These are phyloP conservation scores for Ceriagrion tenellum DNA, from an alignment of 2,888 invertebrate genomes.

Conservation along the genomic window DNA sequence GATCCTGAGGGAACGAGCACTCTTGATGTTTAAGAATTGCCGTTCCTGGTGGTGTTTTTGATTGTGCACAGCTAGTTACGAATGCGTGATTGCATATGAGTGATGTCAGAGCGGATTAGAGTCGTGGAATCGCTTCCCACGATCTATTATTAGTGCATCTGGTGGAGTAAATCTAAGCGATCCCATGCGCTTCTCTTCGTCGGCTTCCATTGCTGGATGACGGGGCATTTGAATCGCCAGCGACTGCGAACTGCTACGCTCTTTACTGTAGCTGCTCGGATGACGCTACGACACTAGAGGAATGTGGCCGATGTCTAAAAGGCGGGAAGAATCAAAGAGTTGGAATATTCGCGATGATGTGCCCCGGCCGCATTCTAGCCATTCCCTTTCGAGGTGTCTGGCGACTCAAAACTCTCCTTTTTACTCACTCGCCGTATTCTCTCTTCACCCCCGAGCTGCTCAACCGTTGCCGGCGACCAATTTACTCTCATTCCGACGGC, in stretches of 20 bases:
- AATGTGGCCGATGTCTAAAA: background rate
- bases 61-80: background rate
- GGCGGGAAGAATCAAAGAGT: constrained; percentile 21
- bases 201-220: constrained; percentile 1
- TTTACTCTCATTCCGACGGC: no score
- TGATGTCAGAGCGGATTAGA: background rate
- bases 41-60: background rate
- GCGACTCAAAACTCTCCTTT: background rate
- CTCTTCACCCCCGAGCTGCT: no score
- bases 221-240: background rate
- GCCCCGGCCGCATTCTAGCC: background rate
- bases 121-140: background rate
- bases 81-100: background rate
- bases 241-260: background rate
- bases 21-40: no score
- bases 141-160: background rate
- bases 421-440: background rate
- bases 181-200: background rate
- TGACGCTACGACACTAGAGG: background rate
- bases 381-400: background rate
- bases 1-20: no score
- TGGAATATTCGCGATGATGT: background rate
- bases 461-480: no score
- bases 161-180: background rate
- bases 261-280: background rate